Percentiles rank a stretch among this genome's conserved stretches.
Conservation (phyloP, 2,797 vertebrate genomes). For the Sebastolobus alascanus region DNA sequence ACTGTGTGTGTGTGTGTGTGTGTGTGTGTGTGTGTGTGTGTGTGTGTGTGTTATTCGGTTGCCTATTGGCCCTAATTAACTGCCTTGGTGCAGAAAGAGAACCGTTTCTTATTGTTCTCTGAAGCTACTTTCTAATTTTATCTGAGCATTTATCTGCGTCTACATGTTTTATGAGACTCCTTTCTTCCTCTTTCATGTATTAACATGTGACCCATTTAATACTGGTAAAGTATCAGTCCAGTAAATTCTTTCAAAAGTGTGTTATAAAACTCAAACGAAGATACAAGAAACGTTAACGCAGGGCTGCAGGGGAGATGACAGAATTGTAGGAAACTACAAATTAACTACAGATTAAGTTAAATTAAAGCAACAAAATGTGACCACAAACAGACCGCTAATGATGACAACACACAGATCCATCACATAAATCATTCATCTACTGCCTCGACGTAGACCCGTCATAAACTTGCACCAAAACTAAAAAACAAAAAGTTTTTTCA, state of each 20-base stretch:
- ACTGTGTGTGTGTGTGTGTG: slow-evolving; percentile 17
- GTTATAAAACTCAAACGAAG: too few species aligned
- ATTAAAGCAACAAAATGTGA: too few species aligned
- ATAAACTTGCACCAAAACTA: not conserved
- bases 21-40: slow-evolving; percentile 29
- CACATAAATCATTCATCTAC: not conserved
- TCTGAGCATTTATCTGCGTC: slow-evolving; percentile 28
- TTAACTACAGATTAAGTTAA: too few species aligned
- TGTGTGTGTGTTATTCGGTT: slow-evolving; percentile 27
- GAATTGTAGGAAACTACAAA: too few species aligned
- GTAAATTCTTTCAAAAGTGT: not conserved
- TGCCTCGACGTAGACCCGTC: not conserved
- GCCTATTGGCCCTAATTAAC: slow-evolving; percentile 46
- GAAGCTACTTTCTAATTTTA: slow-evolving; percentile 35
- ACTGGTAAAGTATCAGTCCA: not conserved
- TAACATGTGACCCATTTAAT: slow-evolving; percentile 9
- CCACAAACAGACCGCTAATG: too few species aligned
- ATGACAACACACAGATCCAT: too few species aligned
- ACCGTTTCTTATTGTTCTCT: slow-evolving; percentile 20
- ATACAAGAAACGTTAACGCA: too few species aligned
- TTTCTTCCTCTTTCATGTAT: slow-evolving; percentile 3
- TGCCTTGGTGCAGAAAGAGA: slow-evolving; percentile 29
- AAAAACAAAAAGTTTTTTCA: slow-evolving; percentile 6
- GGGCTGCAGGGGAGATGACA: too few species aligned
- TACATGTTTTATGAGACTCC: not conserved